phyloP scores from a whole-genome alignment of 1,140 invertebrate species.

The Lordiphosa collinella region DNA sequence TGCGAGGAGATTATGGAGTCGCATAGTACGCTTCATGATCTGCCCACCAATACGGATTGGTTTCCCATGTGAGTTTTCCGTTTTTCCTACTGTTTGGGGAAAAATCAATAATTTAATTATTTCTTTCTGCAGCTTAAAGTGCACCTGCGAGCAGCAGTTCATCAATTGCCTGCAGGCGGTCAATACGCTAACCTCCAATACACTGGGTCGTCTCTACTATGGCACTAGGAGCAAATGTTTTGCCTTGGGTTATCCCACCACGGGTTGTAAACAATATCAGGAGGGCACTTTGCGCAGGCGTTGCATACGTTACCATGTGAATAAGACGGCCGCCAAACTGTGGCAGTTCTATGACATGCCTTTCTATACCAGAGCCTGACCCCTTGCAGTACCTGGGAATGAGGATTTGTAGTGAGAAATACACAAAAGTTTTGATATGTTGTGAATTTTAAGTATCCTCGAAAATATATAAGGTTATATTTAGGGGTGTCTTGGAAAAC shows the following conservation, averaged over 20 bases:
- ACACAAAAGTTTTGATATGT: too few relatives aligned
- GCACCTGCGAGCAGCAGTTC: conserved; percentile 86
- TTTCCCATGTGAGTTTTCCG: conserved; percentile 79
- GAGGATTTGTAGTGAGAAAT: too few relatives aligned
- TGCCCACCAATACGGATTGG: conserved; percentile 83
- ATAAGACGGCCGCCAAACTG: conserved; percentile 79
- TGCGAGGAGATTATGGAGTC: conserved; percentile 84
- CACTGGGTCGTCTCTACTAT: conserved; percentile 86
- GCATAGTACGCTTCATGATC: conserved; percentile 81
- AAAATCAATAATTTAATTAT: conserved; percentile 36
- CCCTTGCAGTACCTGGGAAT: too few relatives aligned
- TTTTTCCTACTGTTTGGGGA: background rate
- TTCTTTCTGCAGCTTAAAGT: conserved; percentile 79
- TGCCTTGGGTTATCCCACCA: conserved; percentile 83
- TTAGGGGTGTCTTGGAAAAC: too few relatives aligned
- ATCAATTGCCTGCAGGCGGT: conserved; percentile 83
- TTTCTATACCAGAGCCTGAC: conserved; percentile 52
- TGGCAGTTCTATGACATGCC: conserved; percentile 84
- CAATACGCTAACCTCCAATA: conserved; percentile 79
- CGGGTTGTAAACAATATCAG: conserved; percentile 81
- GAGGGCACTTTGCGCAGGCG: conserved; percentile 68
- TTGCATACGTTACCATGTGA: conserved; percentile 82
- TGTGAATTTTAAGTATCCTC: too few relatives aligned
- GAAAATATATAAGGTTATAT: too few relatives aligned
- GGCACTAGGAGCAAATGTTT: conserved; percentile 85